Evolutionary conservation across 2,797 vertebrate species (phyloP).

Genomic region (Oreochromis grahami): DNA sequence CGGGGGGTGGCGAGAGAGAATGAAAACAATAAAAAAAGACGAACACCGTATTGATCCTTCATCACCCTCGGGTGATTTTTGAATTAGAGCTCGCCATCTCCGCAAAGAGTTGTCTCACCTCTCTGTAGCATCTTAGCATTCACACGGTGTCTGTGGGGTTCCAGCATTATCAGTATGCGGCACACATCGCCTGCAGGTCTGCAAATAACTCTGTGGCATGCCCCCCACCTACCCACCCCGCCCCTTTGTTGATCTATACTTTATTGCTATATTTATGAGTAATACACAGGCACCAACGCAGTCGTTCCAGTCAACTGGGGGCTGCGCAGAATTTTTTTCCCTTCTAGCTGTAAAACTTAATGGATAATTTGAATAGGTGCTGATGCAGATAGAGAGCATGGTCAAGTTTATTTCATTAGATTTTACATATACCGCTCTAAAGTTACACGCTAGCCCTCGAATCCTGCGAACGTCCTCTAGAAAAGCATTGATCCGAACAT

Average conservation of each 20-base stretch:
- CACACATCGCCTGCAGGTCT: conserved; percentile 52
- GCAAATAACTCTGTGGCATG: conserved; percentile 53
- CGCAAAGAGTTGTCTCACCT: conserved; percentile 50
- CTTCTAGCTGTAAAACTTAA: conserved; percentile 48
- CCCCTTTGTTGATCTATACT: conserved; percentile 60
- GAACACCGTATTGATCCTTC: conserved; percentile 25
- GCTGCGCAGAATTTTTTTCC: conserved; percentile 12
- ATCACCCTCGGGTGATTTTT: conserved; percentile 22
- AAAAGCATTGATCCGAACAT: neutral
- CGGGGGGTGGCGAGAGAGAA: neutral
- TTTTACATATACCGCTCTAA: conserved; percentile 3
- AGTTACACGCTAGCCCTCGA: neutral
- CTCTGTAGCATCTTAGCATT: conserved; percentile 42
- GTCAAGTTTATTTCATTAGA: conserved; percentile 39
- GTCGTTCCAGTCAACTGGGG: conserved; percentile 53
- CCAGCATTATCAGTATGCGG: conserved; percentile 60
- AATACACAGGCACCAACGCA: conserved; percentile 47
- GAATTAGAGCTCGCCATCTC: conserved; percentile 43
- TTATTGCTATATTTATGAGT: conserved; percentile 68
- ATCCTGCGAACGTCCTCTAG: neutral
- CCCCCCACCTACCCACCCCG: neutral
- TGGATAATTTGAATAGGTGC: conserved; percentile 61
- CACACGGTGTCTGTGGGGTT: conserved; percentile 37
- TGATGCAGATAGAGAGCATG: conserved; percentile 45
- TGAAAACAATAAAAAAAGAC: neutral